Conservation (phyloP, 1,140 invertebrate genomes). For the Heliothis subflexa region DNA sequence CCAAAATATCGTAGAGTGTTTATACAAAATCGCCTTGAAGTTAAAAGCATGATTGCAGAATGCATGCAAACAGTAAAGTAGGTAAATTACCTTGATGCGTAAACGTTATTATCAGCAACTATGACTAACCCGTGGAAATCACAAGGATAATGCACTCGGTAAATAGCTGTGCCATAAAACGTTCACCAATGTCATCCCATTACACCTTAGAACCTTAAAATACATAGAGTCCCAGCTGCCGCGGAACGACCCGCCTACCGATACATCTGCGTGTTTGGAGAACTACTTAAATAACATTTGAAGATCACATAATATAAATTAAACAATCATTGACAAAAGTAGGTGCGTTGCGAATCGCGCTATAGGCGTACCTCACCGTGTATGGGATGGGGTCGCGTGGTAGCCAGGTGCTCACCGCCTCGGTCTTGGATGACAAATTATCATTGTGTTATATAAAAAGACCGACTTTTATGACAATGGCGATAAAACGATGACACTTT, state of each 20-base stretch:
- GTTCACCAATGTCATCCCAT: conserved; percentile 20
- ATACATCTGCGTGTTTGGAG: conserved; percentile 76
- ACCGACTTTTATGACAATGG: conserved; percentile 60
- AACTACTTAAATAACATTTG: conserved; percentile 79
- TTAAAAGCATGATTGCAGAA: conserved; percentile 17
- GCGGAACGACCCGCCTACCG: conserved; percentile 62
- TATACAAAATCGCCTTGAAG: conserved; percentile 7
- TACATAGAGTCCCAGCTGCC: conserved; percentile 66
- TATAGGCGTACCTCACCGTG: conserved; percentile 51
- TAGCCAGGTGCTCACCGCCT: conserved; percentile 75
- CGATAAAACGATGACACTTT: conserved; percentile 66
- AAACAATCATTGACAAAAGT: conserved; percentile 79
- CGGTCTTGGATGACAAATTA: conserved; percentile 77
- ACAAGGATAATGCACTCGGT: conserved; percentile 24
- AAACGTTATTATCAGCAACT: conserved; percentile 33
- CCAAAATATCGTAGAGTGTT: background rate
- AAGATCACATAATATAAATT: conserved; percentile 83
- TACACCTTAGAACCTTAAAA: conserved; percentile 6
- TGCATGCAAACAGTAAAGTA: conserved; percentile 26
- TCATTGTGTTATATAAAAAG: conserved; percentile 70
- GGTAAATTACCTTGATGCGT: conserved; percentile 39
- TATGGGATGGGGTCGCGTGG: conserved; percentile 70
- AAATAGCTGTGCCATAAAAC: conserved; percentile 29
- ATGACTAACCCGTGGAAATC: conserved; percentile 27
- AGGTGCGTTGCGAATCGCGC: conserved; percentile 73